Base-by-base conservation (phyloP, 1,140 invertebrate species). In the Caenorhabditis latens region DNA sequence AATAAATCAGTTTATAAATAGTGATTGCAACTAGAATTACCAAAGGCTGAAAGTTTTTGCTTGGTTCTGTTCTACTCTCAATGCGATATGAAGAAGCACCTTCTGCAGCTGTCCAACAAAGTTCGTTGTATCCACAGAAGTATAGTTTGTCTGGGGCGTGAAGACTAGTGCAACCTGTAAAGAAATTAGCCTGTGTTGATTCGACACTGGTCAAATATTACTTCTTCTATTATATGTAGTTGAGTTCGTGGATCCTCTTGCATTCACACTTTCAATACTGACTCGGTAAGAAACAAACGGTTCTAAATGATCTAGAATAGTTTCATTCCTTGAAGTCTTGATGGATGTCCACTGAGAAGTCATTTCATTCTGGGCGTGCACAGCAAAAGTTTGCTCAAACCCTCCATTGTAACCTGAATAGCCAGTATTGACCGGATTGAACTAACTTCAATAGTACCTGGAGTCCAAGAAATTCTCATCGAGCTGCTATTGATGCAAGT, bases 41-140 rank as follows among this genome's bases (percentile, higher is more conserved):
- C 82, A 89, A 48, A 53, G 85, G 75, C 65, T 83, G 57, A 57
- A 89, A 85, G 11, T 84, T 61, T 21, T 75, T 42, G 42, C 58
- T 65, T 53, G 50, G 46, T 50, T 83, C 55, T 21, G 58, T 71
- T 50, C 82, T 63, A 58, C 84, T 84, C 48, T 88, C 90, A 11
- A 90, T 90, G 43, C 87, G 84, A 84, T 91, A 91, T 4, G 87
- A 85, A 32, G 86, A 88, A n/a, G 90, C 90, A 46, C 86, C 88
- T 42, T 87, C 63, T 16, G 91, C 90, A 83, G 58, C 55, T 21
- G 88, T 86, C 90, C 90, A 91, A 11, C 83, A 61, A 19, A 89
- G 24, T 14, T 79, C 57, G 40, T 40, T 84, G n/a, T 87, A 63
- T 19, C 84, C 84, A 58, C 65, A 82, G 46, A 89, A 40, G 21